Base-by-base conservation (phyloP, 2,888 invertebrate genomes). In the Volucella zonaria region DNA sequence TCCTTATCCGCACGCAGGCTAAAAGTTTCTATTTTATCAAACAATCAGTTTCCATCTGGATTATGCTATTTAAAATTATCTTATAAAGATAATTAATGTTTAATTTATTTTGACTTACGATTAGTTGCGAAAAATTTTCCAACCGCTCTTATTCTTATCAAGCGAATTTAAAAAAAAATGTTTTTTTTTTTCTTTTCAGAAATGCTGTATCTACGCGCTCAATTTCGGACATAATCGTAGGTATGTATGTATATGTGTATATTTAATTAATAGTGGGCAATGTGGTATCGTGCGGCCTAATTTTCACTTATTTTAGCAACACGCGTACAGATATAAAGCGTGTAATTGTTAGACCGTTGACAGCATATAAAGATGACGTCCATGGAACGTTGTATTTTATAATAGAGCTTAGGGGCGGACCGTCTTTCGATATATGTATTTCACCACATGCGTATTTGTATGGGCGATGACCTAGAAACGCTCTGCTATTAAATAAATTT, bases 401-500 rank as follows among this genome's bases (percentile, higher is more conserved):
- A 70, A 59, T 49, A 59, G 40, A 42, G 58, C 59, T 68, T 45
- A 12, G 43, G 42, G 52, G 52, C 45, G 59, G 78, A 23, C 18
- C 18, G 2, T 54, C 59, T 59, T 23, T 62, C 79, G 67, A 73
- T 73, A 79, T 43, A 18, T 18, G 18, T 18, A 23, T 49, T 73
- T 54, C 52, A 51, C 51, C 51, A 58, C 56, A 67, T 52, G 56
- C 56, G 58, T 73, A 61, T 73, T 47, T 47, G 67, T 79, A 59
- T 73, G 66, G 59, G 15, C 66, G 47, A 45, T 79, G 79, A 79
- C 79, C 79, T 79, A 79, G 73, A 79, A 79, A 79, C 59, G 66
- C 59, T 66, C 73, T 67, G 66, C 79, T 52, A 79, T 79, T 51
- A 79, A 79, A 79, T 73, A 73, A 79, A 79, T 64, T 79, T 73